Evolutionary conservation across 2,888 invertebrate genomes (phyloP), one percentile per base, ranked within the genome.

Genomic region (Callosobruchus maculatus): DNA sequence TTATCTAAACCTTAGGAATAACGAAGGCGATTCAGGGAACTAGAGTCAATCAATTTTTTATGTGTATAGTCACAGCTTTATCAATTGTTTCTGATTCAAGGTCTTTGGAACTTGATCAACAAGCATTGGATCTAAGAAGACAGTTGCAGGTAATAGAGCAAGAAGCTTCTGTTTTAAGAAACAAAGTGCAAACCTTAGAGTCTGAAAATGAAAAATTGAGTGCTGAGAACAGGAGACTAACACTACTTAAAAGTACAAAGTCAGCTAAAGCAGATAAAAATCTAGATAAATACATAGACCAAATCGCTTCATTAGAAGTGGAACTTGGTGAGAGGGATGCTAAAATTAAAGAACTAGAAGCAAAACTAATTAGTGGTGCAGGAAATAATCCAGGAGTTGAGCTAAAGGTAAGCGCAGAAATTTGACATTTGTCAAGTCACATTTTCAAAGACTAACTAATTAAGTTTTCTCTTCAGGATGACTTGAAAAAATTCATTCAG

Each of bases 71-170:
- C n/a, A n/a, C n/a, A n/a, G n/a, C n/a, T n/a, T n/a, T n/a, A n/a
- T n/a, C n/a, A n/a, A n/a, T n/a, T n/a, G n/a, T 68, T 30, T 68
- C 70, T 71, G 71, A 78, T 84, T 84, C 73, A 80, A 92, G 92
- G 83, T 92, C 92, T 26, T 85, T 91, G 74, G 92, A 92, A 83
- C 87, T 89, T 74, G 92, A 92, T 79, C 90, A 91, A 83, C 91
- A 91, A 84, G 89, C 90, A 75, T 86, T 93, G 13, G 94, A 95
- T 85, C 84, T 93, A 70, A 93, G 92, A 85, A 88, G 93, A 73
- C 94, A 95, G 85, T 87, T 95, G 70, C 93, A 93, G 87, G 89
- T 93, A 0, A 91, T 94, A 72, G 94, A 95, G 85, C 93, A 94
- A 86, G 95, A 95, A 87, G 92, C 93, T 1, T 88, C 88, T 72